Evolutionary conservation across 2,113 vertebrate genomes (phyloP).

Genomic region (Dicaeum eximium): DNA sequence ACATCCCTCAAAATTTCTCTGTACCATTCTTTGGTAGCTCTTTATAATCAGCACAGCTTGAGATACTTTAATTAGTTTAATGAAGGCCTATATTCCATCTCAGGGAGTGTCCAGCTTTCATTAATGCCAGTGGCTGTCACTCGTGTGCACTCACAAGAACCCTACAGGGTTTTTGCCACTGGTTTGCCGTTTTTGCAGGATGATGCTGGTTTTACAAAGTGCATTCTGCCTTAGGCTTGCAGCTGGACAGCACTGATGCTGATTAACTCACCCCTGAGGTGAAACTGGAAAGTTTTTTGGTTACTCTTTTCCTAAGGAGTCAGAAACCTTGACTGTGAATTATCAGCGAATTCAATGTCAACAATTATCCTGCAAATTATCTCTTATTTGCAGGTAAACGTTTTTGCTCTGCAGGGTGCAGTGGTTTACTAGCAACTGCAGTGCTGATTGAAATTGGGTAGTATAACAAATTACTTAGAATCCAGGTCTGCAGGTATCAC

Average conservation of each 20-base stretch:
- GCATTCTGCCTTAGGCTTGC: not conserved
- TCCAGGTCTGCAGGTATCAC: not conserved
- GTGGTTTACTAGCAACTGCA: not conserved
- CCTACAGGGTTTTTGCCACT: not conserved
- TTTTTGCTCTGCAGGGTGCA: not conserved
- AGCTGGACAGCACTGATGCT: not conserved
- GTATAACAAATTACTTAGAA: not conserved
- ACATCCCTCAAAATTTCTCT: not conserved
- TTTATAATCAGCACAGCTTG: not conserved
- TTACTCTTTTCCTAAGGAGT: not conserved
- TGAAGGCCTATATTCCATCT: not conserved
- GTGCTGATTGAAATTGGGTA: not conserved
- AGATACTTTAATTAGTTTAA: conserved; percentile 3
- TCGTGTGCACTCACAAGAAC: not conserved
- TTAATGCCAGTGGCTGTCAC: not conserved
- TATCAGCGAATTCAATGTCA: not conserved
- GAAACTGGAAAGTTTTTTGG: not conserved
- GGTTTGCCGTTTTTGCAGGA: not conserved
- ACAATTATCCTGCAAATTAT: not conserved
- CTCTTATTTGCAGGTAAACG: not conserved
- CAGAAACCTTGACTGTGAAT: not conserved
- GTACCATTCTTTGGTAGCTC: not conserved
- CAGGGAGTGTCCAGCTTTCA: not conserved
- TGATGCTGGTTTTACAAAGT: not conserved
- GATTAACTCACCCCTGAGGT: not conserved